Evolutionary conservation across 2,888 invertebrate species (phyloP).

Genomic region (Meiosimyza platycephala): DNA sequence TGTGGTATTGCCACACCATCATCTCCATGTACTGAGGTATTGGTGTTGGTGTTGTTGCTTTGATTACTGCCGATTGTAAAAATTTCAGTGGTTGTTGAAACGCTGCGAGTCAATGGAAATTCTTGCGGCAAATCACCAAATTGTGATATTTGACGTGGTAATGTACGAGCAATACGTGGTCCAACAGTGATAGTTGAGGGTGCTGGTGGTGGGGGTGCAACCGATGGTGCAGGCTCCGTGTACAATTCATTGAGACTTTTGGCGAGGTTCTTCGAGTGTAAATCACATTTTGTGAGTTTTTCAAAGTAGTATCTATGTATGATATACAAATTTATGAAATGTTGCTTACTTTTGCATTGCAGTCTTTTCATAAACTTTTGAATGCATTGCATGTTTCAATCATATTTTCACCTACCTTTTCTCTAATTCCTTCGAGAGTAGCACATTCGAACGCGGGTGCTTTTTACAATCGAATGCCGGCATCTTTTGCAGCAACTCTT

Average conservation of each 20-base stretch:
- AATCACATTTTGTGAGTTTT: conserved; percentile 63
- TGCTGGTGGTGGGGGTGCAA: conserved; percentile 46
- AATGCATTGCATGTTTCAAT: background rate
- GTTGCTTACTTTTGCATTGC: too few relatives aligned
- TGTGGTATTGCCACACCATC: conserved; percentile 25
- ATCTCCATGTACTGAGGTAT: background rate
- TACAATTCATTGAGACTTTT: conserved; percentile 67
- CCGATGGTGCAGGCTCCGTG: conserved; percentile 54
- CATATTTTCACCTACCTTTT: conserved; percentile 49
- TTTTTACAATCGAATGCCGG: conserved; percentile 53
- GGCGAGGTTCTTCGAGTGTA: conserved; percentile 64
- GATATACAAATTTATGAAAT: background rate
- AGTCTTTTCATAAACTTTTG: too few relatives aligned
- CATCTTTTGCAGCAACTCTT: conserved; percentile 43
- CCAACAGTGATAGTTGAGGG: conserved; percentile 37
- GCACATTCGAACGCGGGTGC: conserved; percentile 55
- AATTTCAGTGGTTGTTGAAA: conserved; percentile 66
- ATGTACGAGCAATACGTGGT: conserved; percentile 43
- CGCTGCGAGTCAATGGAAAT: conserved; percentile 64
- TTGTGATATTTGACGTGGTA: conserved; percentile 45
- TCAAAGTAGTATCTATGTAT: conserved; percentile 62
- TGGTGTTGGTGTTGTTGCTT: conserved; percentile 36
- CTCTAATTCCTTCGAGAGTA: conserved; percentile 54
- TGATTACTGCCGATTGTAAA: conserved; percentile 49
- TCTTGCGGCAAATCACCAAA: conserved; percentile 59